Conservation (phyloP, 2,113 vertebrate species). For the Psammodynastes pulverulentus region DNA sequence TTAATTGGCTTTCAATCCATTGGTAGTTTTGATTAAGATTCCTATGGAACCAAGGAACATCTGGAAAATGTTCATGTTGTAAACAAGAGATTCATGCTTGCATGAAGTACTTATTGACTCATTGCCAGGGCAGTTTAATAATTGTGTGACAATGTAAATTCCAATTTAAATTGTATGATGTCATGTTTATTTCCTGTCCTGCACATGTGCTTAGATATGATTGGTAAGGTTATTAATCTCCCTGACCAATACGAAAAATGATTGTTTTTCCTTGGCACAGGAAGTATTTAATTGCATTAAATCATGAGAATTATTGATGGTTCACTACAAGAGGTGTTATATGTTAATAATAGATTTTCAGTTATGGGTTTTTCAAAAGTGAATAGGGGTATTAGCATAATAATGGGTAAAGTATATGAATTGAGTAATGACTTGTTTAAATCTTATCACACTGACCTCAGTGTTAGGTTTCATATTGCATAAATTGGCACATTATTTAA, state of each 20-base stretch:
- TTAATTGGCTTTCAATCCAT: background rate
- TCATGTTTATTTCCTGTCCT: conserved; percentile 44
- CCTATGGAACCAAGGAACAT: background rate
- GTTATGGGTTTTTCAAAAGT: background rate
- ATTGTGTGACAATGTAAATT: conserved; percentile 30
- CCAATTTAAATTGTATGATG: conserved; percentile 31
- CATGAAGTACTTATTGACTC: conserved; percentile 24
- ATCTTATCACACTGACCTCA: background rate
- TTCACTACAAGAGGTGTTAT: background rate
- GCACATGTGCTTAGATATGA: conserved; percentile 10
- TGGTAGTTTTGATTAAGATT: background rate
- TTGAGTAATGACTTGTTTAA: background rate
- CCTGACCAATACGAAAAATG: background rate
- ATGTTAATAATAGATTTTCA: background rate
- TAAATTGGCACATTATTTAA: background rate
- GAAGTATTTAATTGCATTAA: conserved; percentile 27
- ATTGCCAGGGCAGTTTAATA: conserved; percentile 38
- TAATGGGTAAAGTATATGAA: background rate
- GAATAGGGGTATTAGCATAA: background rate
- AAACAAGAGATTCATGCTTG: background rate
- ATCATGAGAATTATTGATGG: background rate
- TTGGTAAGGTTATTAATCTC: background rate
- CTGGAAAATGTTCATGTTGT: background rate
- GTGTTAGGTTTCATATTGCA: background rate
- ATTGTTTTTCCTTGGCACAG: conserved; percentile 13